Evolutionary conservation across 1,140 invertebrate species (phyloP).

Genomic region (Zaprionus nigranus): DNA sequence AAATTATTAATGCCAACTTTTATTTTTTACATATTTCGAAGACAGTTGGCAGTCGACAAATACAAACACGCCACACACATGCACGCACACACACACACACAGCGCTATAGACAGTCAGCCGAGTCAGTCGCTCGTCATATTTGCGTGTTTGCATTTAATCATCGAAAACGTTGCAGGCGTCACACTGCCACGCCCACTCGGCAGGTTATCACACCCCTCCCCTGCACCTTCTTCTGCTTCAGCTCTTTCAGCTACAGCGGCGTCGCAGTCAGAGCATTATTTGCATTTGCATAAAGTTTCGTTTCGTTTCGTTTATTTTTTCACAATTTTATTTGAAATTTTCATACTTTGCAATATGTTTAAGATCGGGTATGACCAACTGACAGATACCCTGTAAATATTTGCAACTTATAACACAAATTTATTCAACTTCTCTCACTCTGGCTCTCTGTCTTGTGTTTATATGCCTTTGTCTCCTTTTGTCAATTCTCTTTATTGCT

Average conservation of each 20-base stretch:
- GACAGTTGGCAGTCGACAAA: conserved; percentile 79
- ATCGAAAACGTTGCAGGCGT: conserved; percentile 75
- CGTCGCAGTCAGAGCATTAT: conserved; percentile 46
- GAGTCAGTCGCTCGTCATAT: conserved; percentile 68
- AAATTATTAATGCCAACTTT: conserved; percentile 82
- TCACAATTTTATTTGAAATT: conserved; percentile 66
- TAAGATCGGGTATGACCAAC: background rate
- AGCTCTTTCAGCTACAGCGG: background rate
- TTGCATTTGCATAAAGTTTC: conserved; percentile 68
- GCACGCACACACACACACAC: conserved; percentile 6
- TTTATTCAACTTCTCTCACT: too few species aligned
- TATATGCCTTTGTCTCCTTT: background rate
- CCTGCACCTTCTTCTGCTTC: conserved; percentile 1
- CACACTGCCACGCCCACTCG: conserved; percentile 49
- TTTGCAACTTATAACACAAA: background rate
- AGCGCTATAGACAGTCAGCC: conserved; percentile 45
- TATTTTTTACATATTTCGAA: conserved; percentile 83
- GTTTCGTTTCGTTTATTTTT: conserved; percentile 17
- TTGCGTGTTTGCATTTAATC: conserved; percentile 83
- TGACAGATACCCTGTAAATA: background rate
- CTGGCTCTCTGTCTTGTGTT: too few species aligned
- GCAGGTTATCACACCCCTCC: background rate
- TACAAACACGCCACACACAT: conserved; percentile 47
- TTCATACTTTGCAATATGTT: conserved; percentile 8
- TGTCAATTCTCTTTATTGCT: background rate